Evolutionary conservation across 2,888 invertebrate genomes (phyloP), one percentile per base, ranked within the genome.

Genomic region (Liposcelis brunnea): DNA sequence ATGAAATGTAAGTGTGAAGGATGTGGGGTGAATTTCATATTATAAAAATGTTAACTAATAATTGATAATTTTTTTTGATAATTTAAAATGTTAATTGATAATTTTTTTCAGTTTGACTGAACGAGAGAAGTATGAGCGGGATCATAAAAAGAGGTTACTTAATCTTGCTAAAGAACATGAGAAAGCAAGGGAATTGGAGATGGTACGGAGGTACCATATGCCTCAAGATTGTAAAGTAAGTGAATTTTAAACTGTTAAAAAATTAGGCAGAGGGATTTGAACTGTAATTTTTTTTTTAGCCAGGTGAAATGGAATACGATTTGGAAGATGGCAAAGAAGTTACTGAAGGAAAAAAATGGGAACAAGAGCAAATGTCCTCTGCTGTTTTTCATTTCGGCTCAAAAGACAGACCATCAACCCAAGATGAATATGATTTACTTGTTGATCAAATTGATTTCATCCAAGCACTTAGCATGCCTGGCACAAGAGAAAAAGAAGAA

Each of bases 391-490:
- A 80, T 56, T 91, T 94, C 68, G 97, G 97, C 7, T 89, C 95
- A 1, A 85, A 82, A 63, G 86, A 95, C 70, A 79, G 80, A 12
- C 62, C 64, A 52, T 62, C 65, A 59, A 61, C 65, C 56, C 65
- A 79, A 58, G 74, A 83, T 57, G 86, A 94, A 53, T 97, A 97
- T 67, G 94, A 97, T 50, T 69, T 94, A 31, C 64, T 98, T 52
- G 94, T 95, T 60, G 95, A 97, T 62, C 89, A 95, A 64, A 94
- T 99, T 56, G 93, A 97, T 59, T 99, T 98, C 61, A 86, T 98
- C 50, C 91, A 97, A 64, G 83, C 84, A 0, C 61, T 87, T 1
- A 80, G 79, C 53, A 69, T 87, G 60, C 82, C 85, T 50, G 89
- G 86, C 6, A 74, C 72, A 26, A 69, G 69, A 61, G 62, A 65